A percentile compares a stretch with the other conserved stretches of the same genome.
Evolutionary conservation across 2,888 invertebrate species (phyloP).

Genomic region (Melipona beecheii): DNA sequence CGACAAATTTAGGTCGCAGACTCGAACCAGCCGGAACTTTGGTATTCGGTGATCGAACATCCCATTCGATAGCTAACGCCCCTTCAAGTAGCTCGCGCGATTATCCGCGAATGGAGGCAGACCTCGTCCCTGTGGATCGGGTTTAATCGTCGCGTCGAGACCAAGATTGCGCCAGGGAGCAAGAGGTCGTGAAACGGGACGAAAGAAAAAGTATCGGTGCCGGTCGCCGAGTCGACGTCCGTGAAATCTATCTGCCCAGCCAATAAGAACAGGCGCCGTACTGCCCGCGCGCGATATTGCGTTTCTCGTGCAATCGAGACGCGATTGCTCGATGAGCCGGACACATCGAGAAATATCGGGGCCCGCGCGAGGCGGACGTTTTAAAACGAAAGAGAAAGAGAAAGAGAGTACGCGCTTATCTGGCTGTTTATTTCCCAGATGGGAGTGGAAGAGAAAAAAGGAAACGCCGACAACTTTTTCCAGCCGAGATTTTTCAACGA

Average conservation of each 20-base stretch:
- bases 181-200: background rate
- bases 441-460: background rate
- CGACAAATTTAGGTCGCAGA: background rate
- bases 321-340: constrained; percentile 60
- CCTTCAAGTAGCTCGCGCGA: background rate
- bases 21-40: background rate
- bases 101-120: background rate
- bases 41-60: constrained; percentile 4
- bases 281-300: constrained; percentile 55
- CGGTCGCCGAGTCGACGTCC: constrained; percentile 32
- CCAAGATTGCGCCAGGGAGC: background rate
- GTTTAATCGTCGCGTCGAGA: constrained; percentile 2
- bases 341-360: constrained; percentile 59
- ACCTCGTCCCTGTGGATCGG: background rate
- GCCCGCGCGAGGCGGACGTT: constrained; percentile 17
- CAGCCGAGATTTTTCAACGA: constrained; percentile 7
- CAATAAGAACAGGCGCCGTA: constrained; percentile 55
- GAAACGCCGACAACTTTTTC: constrained; percentile 16
- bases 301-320: constrained; percentile 38
- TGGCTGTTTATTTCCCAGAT: constrained; percentile 33
- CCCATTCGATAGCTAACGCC: background rate
- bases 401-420: constrained; percentile 40
- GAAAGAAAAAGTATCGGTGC: constrained; percentile 14
- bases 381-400: constrained; percentile 14
- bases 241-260: constrained; percentile 19